Evolutionary conservation across 2,797 vertebrate genomes (phyloP).

Genomic region (Clarias platycephalus): DNA sequence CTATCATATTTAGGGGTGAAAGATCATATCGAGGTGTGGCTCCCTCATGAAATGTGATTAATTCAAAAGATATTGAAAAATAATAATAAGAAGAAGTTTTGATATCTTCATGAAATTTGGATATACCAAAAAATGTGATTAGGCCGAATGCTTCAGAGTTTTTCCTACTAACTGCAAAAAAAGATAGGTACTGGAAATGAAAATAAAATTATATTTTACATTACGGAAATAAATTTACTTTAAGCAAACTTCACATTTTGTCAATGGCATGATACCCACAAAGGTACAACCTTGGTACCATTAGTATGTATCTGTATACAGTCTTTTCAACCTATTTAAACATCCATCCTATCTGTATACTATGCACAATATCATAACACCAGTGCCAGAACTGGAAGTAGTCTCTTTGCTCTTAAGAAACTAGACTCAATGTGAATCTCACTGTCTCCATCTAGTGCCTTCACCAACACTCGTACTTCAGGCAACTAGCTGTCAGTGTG

Average conservation of each 20-base stretch:
- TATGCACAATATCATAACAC: not conserved
- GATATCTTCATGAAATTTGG: not conserved
- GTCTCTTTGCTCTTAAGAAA: conserved; percentile 10
- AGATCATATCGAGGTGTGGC: not conserved
- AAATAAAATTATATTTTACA: conserved; percentile 14
- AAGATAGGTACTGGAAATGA: not conserved
- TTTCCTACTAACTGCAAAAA: too few relatives aligned
- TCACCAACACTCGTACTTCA: conserved; percentile 47
- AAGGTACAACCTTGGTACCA: not conserved
- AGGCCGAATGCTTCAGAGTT: not conserved
- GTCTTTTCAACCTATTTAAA: not conserved
- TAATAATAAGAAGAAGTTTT: not conserved
- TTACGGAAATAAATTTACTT: not conserved
- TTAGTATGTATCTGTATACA: not conserved
- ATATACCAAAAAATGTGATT: not conserved
- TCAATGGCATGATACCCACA: not conserved
- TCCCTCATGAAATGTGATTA: not conserved
- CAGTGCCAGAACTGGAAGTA: not conserved
- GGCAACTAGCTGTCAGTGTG: conserved; percentile 26
- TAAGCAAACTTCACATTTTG: not conserved
- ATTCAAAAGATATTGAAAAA: not conserved
- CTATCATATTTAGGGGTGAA: not conserved
- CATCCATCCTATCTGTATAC: not conserved
- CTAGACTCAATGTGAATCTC: conserved; percentile 39
- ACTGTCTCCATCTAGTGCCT: conserved; percentile 77